Base-by-base conservation (phyloP, 2,888 invertebrate species). In the Mythimna impura region DNA sequence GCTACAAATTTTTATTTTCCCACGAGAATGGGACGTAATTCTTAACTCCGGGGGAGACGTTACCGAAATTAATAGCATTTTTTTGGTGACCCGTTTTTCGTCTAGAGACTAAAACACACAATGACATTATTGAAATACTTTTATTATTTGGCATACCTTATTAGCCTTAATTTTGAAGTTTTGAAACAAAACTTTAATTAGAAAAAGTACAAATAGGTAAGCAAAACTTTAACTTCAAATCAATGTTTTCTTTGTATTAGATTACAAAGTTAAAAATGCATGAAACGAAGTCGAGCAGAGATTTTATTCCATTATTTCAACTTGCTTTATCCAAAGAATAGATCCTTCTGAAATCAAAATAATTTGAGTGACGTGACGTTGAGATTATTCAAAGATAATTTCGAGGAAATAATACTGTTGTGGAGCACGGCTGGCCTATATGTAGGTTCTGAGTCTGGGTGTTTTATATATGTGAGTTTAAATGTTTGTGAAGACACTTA, bases 311-410 rank as follows among this genome's bases (percentile, higher is more conserved):
- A 25, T 36, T 76, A 60, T 52, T 36, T 36, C 8, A 22, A 47
- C 20, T 60, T 30, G 5, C 1, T 25, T 47, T 17, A 50, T 14
- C 55, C 2, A 68, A 54, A 34, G 5, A 52, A 14, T 52, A 67
- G 20, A n/a, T 12, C 12, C 20, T 34, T n/a, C 9, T 34, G 6
- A 14, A 55, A 50, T 62, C 36, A 55, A 68, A 76, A 2, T 40
- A 4, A 76, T 47, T 61, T 14, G 22, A 76, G 76, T 68, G 47
- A 61, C 36, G 76, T 68, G 36, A 61, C 36, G 5, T 60, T 36
- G n/a, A 66, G 43, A 65, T 40, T 20, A 30, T 73, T 40, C 25
- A 0, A 52, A 14, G 2, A 30, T 1, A 22, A 47, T 76, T 54
- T 52, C 22, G 22, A 40, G 36, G 67, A 68, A 66, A 25, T 25